phyloP scores from a whole-genome alignment of 1,140 invertebrate species.

The Phenacoccus solenopsis region DNA sequence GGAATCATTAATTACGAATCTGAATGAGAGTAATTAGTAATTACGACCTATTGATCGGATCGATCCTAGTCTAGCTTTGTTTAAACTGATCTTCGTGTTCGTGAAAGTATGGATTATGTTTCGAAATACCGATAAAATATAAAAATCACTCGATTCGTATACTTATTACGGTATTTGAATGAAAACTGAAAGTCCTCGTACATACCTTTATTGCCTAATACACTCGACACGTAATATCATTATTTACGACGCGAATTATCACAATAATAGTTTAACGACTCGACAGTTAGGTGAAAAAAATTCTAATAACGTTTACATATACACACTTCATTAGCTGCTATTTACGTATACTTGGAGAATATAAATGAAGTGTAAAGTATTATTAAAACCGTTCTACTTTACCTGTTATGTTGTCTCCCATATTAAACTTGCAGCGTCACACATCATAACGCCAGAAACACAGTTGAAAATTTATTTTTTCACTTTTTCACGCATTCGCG shows the following conservation, averaged over 20 bases:
- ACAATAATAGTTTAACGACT: neutral
- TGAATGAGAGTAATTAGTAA: neutral
- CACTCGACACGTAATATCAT: neutral
- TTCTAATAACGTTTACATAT: neutral
- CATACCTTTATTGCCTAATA: neutral
- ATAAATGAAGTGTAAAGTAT: slow-evolving; percentile 4
- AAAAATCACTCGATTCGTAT: too few species aligned
- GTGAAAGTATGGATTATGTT: too few species aligned
- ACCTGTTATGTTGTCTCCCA: slow-evolving; percentile 13
- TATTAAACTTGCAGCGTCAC: slow-evolving; percentile 8
- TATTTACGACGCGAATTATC: neutral
- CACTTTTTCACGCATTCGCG: neutral
- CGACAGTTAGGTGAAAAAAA: neutral
- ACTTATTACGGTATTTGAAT: too few species aligned
- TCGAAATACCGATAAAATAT: too few species aligned
- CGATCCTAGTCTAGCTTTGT: neutral
- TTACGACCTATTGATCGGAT: neutral
- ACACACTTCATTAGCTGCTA: neutral
- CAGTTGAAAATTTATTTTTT: neutral
- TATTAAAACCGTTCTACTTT: neutral
- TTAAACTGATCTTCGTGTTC: too few species aligned
- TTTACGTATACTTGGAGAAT: neutral
- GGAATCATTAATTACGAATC: neutral
- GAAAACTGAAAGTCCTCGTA: too few species aligned
- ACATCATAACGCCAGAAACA: slow-evolving; percentile 1